Conservation (phyloP, 2,113 vertebrate genomes). For the Bubo bubo region DNA sequence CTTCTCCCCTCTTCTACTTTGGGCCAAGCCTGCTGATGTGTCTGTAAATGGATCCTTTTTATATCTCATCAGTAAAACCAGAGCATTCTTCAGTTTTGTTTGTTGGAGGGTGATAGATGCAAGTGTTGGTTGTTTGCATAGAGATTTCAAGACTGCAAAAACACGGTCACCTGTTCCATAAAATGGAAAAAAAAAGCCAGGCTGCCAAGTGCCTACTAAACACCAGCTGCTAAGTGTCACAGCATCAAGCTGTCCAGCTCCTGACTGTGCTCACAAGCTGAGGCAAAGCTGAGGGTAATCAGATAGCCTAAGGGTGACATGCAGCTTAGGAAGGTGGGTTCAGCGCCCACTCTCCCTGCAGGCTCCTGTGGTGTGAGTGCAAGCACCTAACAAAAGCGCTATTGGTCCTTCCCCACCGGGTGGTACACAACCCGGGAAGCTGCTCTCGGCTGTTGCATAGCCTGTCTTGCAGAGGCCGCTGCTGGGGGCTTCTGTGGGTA, state of each 20-base stretch:
- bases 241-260: not conserved
- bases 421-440: not conserved
- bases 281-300: not conserved
- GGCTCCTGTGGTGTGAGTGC: not conserved
- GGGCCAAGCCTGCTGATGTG: not conserved
- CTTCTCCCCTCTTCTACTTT: not conserved
- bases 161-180: conserved; percentile 15
- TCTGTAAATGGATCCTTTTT: not conserved
- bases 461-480: not conserved
- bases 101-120: not conserved
- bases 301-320: not conserved
- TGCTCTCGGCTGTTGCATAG: not conserved
- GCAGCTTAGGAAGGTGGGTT: not conserved
- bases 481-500: not conserved
- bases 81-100: not conserved
- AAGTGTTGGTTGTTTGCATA: not conserved
- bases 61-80: not conserved
- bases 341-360: not conserved
- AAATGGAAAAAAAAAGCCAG: not conserved
- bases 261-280: not conserved
- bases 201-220: conserved; percentile 34
- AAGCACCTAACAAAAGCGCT: not conserved
- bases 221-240: conserved; percentile 37
- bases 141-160: conserved; percentile 17
- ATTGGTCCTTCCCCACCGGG: not conserved